These are phyloP conservation scores for Luperina nickerlii DNA, from an alignment of 2,888 invertebrate genomes.

Conservation along the genomic window DNA sequence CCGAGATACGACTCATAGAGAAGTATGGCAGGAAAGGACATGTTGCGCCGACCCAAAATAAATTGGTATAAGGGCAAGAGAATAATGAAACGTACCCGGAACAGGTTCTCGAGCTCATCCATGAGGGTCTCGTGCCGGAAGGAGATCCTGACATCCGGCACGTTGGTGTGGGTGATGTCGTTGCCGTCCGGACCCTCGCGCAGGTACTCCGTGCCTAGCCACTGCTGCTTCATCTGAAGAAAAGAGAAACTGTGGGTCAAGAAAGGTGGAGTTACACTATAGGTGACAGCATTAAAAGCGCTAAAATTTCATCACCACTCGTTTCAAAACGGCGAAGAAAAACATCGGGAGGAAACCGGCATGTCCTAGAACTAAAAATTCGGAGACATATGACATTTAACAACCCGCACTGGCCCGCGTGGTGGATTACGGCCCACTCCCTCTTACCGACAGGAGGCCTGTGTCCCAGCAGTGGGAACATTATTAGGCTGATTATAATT, in stretches of 20 bases:
- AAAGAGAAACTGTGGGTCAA: not conserved
- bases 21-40: not conserved
- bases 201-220: constrained; percentile 99
- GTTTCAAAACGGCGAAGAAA: not conserved
- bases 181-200: constrained; percentile 99
- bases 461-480: not conserved
- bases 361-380: not conserved
- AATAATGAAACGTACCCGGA: constrained; percentile 89
- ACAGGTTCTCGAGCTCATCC: constrained; percentile 97
- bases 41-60: no score
- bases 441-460: not conserved
- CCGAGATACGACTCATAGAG: not conserved
- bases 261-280: not conserved
- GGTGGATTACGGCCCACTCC: not conserved
- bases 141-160: constrained; percentile 98
- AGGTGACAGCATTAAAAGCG: no score
- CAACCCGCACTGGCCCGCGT: not conserved
- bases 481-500: not conserved
- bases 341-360: not conserved
- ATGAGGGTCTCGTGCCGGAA: constrained; percentile 98
- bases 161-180: constrained; percentile 98
- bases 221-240: constrained; percentile 97
- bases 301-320: not conserved
- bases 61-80: not conserved
- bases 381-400: not conserved